Evolutionary conservation across 2,113 vertebrate genomes (phyloP), one percentile per base, ranked within the genome.

Genomic region (Myrmecophaga tridactyla): DNA sequence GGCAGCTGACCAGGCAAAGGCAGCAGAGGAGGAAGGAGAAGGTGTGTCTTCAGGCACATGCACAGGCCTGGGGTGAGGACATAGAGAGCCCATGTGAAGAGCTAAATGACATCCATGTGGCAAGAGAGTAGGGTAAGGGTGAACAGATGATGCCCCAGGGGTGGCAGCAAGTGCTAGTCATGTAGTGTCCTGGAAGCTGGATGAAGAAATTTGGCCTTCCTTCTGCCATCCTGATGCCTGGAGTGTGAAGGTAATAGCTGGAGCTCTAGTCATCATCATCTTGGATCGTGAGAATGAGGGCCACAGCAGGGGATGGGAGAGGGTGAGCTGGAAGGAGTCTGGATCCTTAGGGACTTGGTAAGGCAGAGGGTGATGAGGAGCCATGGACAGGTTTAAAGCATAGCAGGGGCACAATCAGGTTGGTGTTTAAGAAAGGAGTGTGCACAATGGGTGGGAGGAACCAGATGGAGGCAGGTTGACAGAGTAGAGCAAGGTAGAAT

Each of bases 401-500:
- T 53, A 77, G n/a, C 41, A 56, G 21, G 58, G 46, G 48, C 41
- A 46, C 17, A 4, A 7, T 36, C 27, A n/a, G 90, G 72, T 25
- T 27, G 34, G 72, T n/a, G 29, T 53, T 48, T 69, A 20, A 31
- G 67, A 29, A 53, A 73, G 60, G 77, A 73, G 34, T 34, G 60
- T 67, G 18, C 20, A 13, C 48, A 72, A 65, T 1, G 18, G 17
- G n/a, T 36, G 0, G 0, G 41, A 67, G 25, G 13, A 34, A n/a
- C 39, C 53, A 29, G 31, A 43, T 5, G 36, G 70, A 78, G 34
- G 12, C 65, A 48, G 25, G 17, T 3, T 4, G 60, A 41, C 41
- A 7, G 13, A 13, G 36, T 0, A 0, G 63, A 58, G 29, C 48
- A 8, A n/a, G 63, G 56, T 27, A 27, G 48, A 85, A 25, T 0